A percentile compares a stretch with the other conserved stretches of the same genome.
phyloP scores from a whole-genome alignment of 92 coral and sea anemone genomes.

The Siderastrea radians region DNA sequence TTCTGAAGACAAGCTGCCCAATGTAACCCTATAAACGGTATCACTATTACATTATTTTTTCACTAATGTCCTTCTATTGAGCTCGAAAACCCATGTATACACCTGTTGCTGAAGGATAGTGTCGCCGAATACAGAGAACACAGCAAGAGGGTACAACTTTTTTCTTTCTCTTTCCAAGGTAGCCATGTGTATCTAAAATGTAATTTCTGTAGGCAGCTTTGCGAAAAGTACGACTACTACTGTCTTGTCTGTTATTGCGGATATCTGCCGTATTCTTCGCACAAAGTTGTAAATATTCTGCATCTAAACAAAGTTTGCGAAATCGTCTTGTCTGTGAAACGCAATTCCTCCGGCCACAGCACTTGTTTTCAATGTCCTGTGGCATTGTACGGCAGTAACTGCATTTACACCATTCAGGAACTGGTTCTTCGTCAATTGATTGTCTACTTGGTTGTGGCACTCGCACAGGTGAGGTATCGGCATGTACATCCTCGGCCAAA shows the following conservation, averaged over 20 bases:
- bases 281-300: constrained; percentile 26
- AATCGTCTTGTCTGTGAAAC: background rate
- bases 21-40: background rate
- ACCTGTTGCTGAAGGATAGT: constrained; percentile 50
- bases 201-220: constrained; percentile 48
- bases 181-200: constrained; percentile 36
- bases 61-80: background rate
- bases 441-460: background rate
- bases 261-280: constrained; percentile 29
- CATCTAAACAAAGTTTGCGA: constrained; percentile 34
- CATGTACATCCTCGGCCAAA: background rate
- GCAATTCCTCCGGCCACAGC: constrained; percentile 19
- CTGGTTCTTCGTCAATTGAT: background rate
- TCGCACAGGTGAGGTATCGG: background rate
- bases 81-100: constrained; percentile 42
- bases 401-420: constrained; percentile 24
- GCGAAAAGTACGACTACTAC: constrained; percentile 19
- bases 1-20: constrained; percentile 13
- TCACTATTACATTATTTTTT: too few species aligned
- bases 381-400: constrained; percentile 8
- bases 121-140: constrained; percentile 2
- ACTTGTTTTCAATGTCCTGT: constrained; percentile 3
- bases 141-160: constrained; percentile 50
- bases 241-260: constrained; percentile 16
- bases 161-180: constrained; percentile 33